Conservation (phyloP, 2,797 vertebrate genomes). For the Phaenicophaeus curvirostris region DNA sequence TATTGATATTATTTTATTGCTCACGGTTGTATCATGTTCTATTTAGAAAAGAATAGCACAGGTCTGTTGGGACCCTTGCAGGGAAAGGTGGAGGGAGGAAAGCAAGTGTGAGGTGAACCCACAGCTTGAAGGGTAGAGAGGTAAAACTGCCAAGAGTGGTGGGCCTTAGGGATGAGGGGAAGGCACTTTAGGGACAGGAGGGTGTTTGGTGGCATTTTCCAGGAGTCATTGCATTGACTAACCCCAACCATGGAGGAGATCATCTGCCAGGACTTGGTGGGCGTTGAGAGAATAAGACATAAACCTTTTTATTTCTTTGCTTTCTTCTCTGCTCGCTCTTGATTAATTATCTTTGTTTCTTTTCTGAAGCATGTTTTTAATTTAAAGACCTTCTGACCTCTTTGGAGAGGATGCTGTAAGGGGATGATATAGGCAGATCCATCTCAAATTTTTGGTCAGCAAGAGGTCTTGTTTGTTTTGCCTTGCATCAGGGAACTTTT, state of each 20-base stretch:
- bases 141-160: neutral
- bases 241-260: neutral
- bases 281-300: neutral
- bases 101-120: neutral
- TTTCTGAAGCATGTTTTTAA: neutral
- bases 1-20: neutral
- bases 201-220: neutral
- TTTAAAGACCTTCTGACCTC: neutral
- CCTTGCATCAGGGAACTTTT: neutral
- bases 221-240: neutral
- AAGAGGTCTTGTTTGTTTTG: neutral
- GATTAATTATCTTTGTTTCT: neutral
- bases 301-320: neutral
- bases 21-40: neutral
- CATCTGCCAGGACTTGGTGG: neutral
- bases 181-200: neutral
- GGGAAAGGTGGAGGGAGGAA: neutral
- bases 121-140: neutral
- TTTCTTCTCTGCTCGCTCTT: neutral
- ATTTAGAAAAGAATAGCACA: neutral
- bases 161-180: neutral
- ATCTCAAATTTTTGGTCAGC: neutral
- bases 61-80: neutral
- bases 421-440: neutral
- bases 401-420: neutral